Base-by-base conservation (phyloP, 2,888 invertebrate genomes). In the Calameuta filiformis region DNA sequence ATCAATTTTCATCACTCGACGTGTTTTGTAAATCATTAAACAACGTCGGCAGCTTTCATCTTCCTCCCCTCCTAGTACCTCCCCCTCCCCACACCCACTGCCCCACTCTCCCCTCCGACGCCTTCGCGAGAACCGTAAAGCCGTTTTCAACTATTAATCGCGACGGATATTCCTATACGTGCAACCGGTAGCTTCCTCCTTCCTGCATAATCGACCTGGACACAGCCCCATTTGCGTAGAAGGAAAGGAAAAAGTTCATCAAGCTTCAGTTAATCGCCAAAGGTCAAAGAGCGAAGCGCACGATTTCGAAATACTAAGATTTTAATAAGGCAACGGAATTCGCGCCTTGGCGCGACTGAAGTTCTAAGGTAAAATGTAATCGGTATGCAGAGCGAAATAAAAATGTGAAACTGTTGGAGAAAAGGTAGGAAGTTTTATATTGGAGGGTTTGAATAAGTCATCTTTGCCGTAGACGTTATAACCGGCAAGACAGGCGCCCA, bases 241-340 rank as follows among this genome's bases (percentile, higher is more conserved):
- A 40, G 56, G 0, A 56, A 15, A 15, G 23, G 1, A 56, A 56
- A 3, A 23, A 23, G 9, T 56, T 15, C 15, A 23, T 9, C 9
- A 56, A 9, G 2, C 23, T 23, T 23, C 9, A 0, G 9, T 23
- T 23, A 56, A 56, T 56, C 56, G 56, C 9, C 2, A 56, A 9
- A 23, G 56, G 2, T 9, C 9, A 15, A 35, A 35, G 9, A 23
- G 23, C 15, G 9, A 2, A 15, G 9, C 9, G 2, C 9, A 4
- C 56, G 23, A 23, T 81, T 82, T 79, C 79, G 76, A 80, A 83
- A 82, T 80, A 84, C 80, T 81, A 82, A 81, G 79, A 83, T 83
- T 84, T 83, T 81, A 79, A 73, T 76, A 69, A 75, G 81, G 77
- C 79, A 80, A 73, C 79, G 73, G 75, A 79, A 80, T 83, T 81